Evolutionary conservation across 2,888 invertebrate species (phyloP).

Genomic region (Entomobrya multifasciata): DNA sequence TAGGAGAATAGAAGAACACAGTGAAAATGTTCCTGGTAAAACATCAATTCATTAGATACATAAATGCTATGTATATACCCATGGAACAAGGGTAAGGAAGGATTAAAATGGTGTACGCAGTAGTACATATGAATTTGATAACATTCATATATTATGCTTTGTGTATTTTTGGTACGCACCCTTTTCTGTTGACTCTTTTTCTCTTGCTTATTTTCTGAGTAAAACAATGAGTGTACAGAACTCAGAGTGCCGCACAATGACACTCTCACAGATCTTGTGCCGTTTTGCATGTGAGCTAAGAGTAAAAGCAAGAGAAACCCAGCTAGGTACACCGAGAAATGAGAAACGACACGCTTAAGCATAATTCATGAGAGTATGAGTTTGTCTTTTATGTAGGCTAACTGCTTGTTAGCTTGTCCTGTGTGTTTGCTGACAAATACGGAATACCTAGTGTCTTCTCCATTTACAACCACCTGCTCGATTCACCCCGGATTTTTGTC

Average conservation of each 20-base stretch:
- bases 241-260: neutral
- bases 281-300: neutral
- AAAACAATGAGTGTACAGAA: constrained; percentile 16
- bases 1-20: too few relatives aligned
- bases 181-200: neutral
- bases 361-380: neutral
- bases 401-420: neutral
- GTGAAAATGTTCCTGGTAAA: too few relatives aligned
- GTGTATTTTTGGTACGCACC: neutral
- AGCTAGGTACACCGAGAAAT: neutral
- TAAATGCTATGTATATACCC: too few relatives aligned
- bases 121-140: too few relatives aligned
- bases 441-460: neutral
- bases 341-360: neutral
- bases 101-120: too few relatives aligned
- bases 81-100: too few relatives aligned
- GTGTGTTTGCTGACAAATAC: neutral
- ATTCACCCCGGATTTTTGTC: constrained; percentile 62
- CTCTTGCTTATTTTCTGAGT: constrained; percentile 1
- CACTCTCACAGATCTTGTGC: neutral
- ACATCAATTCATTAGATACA: too few relatives aligned
- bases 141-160: neutral
- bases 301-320: neutral
- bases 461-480: constrained; percentile 67
- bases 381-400: neutral